These are phyloP conservation scores for Parotocinclus haroldoi DNA, from an alignment of 2,797 vertebrate genomes.

Conservation along the genomic window DNA sequence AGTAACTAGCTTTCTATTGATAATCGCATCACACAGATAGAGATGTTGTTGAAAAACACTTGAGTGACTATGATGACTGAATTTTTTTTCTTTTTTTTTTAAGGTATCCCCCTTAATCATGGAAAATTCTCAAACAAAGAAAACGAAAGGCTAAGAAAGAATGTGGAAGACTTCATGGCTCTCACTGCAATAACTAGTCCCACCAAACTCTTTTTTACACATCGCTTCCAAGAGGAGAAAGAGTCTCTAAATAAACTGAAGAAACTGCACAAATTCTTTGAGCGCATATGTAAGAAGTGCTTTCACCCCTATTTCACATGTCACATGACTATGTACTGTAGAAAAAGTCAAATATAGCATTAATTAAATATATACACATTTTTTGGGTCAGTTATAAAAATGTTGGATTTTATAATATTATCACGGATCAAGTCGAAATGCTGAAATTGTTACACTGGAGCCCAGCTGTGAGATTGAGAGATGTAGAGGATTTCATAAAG, in stretches of 20 bases:
- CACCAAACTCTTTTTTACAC: constrained; percentile 60
- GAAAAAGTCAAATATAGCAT: too few species aligned
- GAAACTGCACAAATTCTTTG: constrained; percentile 46
- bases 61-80: not conserved
- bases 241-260: constrained; percentile 47
- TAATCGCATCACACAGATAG: too few species aligned
- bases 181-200: constrained; percentile 57
- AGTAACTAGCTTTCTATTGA: too few species aligned
- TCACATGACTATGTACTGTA: too few species aligned
- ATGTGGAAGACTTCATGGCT: constrained; percentile 61
- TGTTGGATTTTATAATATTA: too few species aligned
- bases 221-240: constrained; percentile 44
- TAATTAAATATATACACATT: too few species aligned
- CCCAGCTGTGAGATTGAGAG: too few species aligned
- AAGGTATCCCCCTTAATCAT: constrained; percentile 56
- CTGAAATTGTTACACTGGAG: too few species aligned
- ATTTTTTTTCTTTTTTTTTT: not conserved
- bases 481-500: too few species aligned
- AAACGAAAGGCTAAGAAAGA: constrained; percentile 54
- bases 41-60: not conserved
- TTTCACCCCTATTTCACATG: too few species aligned
- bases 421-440: too few species aligned
- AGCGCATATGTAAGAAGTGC: constrained; percentile 53
- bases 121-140: constrained; percentile 60
- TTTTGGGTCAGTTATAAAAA: too few species aligned